Conservation (phyloP, 2,888 invertebrate genomes). For the Saturnia pavonia region DNA sequence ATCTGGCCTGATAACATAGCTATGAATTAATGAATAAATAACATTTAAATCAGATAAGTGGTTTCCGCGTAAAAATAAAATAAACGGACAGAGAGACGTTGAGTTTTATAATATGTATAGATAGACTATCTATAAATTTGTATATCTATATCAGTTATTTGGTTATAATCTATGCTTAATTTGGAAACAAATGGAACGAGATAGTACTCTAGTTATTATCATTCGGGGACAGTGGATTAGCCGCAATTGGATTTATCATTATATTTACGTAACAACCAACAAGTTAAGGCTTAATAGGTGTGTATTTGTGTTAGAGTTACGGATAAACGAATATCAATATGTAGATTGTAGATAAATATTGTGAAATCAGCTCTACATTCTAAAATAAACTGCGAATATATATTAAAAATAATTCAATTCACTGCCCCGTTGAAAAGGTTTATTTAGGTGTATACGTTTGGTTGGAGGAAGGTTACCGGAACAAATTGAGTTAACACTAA, state of each 20-base stretch:
- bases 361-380: not conserved
- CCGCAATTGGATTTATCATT: not conserved
- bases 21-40: too few species aligned
- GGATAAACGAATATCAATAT: too few species aligned
- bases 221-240: not conserved
- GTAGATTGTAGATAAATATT: not conserved
- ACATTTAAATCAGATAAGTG: too few species aligned
- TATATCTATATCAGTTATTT: not conserved
- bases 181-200: not conserved
- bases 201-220: too few species aligned
- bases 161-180: not conserved
- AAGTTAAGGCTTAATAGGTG: too few species aligned
- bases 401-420: not conserved
- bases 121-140: not conserved
- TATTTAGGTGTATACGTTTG: constrained; percentile 11
- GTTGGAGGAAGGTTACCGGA: constrained; percentile 11
- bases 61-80: too few species aligned
- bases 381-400: not conserved
- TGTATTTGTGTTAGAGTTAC: too few species aligned
- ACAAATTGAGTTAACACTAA: constrained; percentile 15
- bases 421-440: not conserved
- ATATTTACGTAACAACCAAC: not conserved
- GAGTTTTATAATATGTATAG: too few species aligned
- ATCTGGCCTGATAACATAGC: too few species aligned
- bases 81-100: too few species aligned